These are phyloP conservation scores for Ailurus styani DNA, from an alignment of 2,113 vertebrate genomes.

Conservation along the genomic window DNA sequence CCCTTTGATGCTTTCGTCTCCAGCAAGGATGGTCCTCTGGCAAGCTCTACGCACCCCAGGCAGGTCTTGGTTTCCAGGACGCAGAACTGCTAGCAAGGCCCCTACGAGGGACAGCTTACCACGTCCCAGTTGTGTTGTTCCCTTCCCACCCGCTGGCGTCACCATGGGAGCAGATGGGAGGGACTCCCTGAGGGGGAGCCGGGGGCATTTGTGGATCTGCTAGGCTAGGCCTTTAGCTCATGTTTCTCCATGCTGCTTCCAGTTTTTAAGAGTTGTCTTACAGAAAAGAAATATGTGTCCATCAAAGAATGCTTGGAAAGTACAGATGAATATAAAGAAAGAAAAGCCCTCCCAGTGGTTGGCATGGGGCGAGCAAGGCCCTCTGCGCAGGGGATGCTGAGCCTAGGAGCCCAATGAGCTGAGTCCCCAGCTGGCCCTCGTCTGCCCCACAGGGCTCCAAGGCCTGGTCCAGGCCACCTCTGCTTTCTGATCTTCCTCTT, in stretches of 20 bases:
- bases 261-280: neutral
- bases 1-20: neutral
- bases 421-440: fast-evolving
- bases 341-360: neutral
- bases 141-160: fast-evolving
- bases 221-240: neutral
- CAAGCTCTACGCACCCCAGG: fast-evolving
- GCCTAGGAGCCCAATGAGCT: neutral
- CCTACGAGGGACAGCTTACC: neutral
- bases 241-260: neutral
- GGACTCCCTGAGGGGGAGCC: fast-evolving
- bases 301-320: neutral
- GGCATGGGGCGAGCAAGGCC: neutral
- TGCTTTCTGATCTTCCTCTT: neutral
- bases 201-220: fast-evolving
- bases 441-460: fast-evolving
- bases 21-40: neutral
- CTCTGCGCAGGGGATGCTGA: neutral
- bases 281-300: neutral
- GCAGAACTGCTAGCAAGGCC: neutral
- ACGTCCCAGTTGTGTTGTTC: neutral
- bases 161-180: neutral
- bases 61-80: neutral
- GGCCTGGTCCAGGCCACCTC: neutral
- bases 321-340: neutral